These are phyloP conservation scores for Nematolebias whitei DNA, from an alignment of 2,113 vertebrate species.

Conservation along the genomic window DNA sequence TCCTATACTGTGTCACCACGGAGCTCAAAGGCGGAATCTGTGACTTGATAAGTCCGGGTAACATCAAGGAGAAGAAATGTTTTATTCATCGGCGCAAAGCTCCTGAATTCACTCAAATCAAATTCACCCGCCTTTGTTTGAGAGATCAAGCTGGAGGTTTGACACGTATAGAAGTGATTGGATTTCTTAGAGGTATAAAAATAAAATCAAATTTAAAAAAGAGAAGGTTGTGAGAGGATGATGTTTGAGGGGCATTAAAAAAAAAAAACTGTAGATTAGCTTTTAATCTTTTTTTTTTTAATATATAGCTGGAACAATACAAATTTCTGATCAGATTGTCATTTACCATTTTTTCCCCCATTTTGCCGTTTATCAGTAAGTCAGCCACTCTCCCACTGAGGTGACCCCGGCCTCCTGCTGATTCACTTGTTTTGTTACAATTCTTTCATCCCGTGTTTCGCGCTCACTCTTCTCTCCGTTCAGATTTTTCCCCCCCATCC, in stretches of 20 bases:
- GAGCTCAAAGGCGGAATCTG: slow-evolving; percentile 69
- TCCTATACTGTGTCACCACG: slow-evolving; percentile 56
- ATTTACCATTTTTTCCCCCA: slow-evolving; percentile 2
- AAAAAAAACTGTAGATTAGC: background rate
- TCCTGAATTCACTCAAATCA: slow-evolving; percentile 77
- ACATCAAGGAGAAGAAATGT: slow-evolving; percentile 79
- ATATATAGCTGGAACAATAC: background rate
- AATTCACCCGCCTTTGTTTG: slow-evolving; percentile 78
- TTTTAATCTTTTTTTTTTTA: background rate
- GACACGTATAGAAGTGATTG: slow-evolving; percentile 78
- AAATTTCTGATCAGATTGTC: too few species aligned
- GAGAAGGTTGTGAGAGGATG: slow-evolving; percentile 27
- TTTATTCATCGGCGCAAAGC: slow-evolving; percentile 82
- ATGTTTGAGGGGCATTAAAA: slow-evolving; percentile 6
- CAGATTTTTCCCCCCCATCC: slow-evolving; percentile 32
- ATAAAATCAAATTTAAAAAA: slow-evolving; percentile 22
- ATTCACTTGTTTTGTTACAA: slow-evolving; percentile 61
- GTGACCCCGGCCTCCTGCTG: slow-evolving; percentile 67
- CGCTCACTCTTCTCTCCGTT: slow-evolving; percentile 25
- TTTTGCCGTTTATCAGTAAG: slow-evolving; percentile 20
- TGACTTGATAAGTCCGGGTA: slow-evolving; percentile 79
- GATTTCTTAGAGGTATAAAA: slow-evolving; percentile 69
- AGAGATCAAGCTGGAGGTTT: slow-evolving; percentile 75
- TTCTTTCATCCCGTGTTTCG: slow-evolving; percentile 57
- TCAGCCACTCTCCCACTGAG: slow-evolving; percentile 28